Evolutionary conservation across 1,140 invertebrate species (phyloP), one percentile per base, ranked within the genome.

Genomic region (Pseudomyrmex sp.): DNA sequence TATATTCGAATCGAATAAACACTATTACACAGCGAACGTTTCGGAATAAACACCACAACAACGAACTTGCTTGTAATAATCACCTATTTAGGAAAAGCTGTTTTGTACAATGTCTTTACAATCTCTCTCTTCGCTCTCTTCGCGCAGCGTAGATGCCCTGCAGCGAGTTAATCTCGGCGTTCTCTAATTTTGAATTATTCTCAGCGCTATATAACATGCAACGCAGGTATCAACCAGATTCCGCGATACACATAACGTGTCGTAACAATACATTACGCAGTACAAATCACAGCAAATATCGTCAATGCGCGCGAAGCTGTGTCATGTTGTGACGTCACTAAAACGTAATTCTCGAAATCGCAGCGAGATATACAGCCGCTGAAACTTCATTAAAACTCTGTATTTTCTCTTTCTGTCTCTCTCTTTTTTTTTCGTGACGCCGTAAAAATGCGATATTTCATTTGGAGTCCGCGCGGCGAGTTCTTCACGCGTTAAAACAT

Each of bases 151-250:
- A 15, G 66, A 80, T 80, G 76, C 76, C 76, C 76, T 15, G 76
- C 76, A 80, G 76, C 76, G 76, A 59, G 76, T 80, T 80, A 80
- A 80, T 80, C 76, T 80, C 66, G 44, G 76, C 54, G 65, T 80
- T 80, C 76, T 80, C 66, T 70, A 80, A 80, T 80, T 80, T 56
- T 54, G 54, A 54, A 80, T 80, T 80, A 80, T 72, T 80, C 76
- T 26, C 66, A 18, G 15, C 35, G 52, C 76, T 56, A 70, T 35
- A 35, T 59, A 79, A 58, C 54, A 56, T 70, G 76, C 46, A 44
- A 70, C 23, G 66, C 23, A 46, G 75, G 18, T 70, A 68, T 63
- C 35, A 35, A 35, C 35, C 35, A 35, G 35, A n/a, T 77, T 77
- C 62, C 13, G 68, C 26, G 74, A 48, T 48, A 54, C 20, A 63